Percentiles rank a stretch among this genome's conserved stretches.
phyloP scores from a whole-genome alignment of 35 echinoderm and acorn worm genomes.

The Patiria miniata region DNA sequence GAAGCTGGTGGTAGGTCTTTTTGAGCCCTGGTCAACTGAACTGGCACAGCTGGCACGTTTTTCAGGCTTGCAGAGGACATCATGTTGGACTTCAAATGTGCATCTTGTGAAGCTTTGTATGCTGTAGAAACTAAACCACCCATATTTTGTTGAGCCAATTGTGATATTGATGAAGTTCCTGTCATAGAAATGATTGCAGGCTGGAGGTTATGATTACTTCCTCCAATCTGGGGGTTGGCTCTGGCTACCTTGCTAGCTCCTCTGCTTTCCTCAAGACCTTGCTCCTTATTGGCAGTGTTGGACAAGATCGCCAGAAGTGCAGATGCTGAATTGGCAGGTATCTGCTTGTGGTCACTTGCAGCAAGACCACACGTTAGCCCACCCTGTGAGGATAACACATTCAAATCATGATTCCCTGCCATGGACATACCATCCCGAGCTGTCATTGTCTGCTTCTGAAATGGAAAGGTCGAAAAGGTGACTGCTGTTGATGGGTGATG shows the following conservation, averaged over 20 bases:
- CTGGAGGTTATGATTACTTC: neutral
- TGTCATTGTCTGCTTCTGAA: neutral
- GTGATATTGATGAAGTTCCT: too few species aligned
- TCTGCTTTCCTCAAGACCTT: neutral
- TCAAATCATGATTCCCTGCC: neutral
- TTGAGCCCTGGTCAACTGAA: too few species aligned
- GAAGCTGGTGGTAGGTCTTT: too few species aligned
- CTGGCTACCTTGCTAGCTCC: neutral
- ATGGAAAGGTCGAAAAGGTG: conserved; percentile 45
- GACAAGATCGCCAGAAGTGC: conserved; percentile 15
- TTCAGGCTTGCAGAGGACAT: too few species aligned
- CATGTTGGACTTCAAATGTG: too few species aligned
- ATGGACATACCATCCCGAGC: neutral
- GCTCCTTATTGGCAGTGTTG: neutral
- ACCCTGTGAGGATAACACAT: neutral
- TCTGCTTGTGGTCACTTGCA: neutral
- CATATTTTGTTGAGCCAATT: too few species aligned
- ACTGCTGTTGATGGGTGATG: conserved; percentile 18
- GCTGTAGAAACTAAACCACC: too few species aligned
- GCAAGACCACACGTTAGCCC: neutral
- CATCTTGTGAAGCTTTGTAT: too few species aligned
- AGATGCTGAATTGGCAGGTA: neutral
- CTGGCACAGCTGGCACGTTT: too few species aligned
- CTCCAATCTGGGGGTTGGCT: neutral
- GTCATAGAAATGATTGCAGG: too few species aligned